Evolutionary conservation across 2,797 vertebrate genomes (phyloP), one percentile per base, ranked within the genome.

Genomic region (Platyrinchus mystaceus): DNA sequence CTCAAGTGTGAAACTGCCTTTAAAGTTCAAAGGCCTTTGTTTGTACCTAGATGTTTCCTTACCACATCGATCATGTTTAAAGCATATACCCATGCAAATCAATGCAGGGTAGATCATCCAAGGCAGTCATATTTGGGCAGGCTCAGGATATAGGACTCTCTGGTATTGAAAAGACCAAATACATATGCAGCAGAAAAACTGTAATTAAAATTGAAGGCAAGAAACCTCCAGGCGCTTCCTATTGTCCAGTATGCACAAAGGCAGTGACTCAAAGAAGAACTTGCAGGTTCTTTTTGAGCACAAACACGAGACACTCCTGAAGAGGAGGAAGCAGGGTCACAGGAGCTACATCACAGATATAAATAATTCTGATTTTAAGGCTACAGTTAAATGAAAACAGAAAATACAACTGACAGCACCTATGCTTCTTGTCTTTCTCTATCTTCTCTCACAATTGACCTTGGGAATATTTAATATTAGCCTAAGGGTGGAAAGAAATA

Each of bases 391-490:
- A 95, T 70, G 90, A 86, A 96, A 94, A 92, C 55, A 81, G 81
- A 94, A 96, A 96, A 93, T 79, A 73, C 60, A 92, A 87, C 60
- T 94, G 92, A 92, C 93, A 87, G 77, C 76, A 95, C 67, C 87
- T 92, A 83, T 92, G 84, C 80, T 90, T 89, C 94, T 89, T 96
- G 90, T 94, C 89, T 93, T 85, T 84, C 58, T 84, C 78, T 92
- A 92, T 93, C 78, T 55, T 87, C 87, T 84, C 91, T 93, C 89
- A 95, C 78, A 94, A 87, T 14, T 94, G 93, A 97, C 95, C 94
- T 97, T 97, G 91, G 95, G 87, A 91, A 87, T 90, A 85, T 63
- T 87, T 83, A 93, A 94, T 94, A 88, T 64, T 87, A 95, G 94
- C 89, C 94, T 94, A 36, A 83, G 92, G 88, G 81, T 74, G 62